These are phyloP conservation scores for Lasiommata megera DNA, from an alignment of 2,888 invertebrate genomes.

Conservation along the genomic window DNA sequence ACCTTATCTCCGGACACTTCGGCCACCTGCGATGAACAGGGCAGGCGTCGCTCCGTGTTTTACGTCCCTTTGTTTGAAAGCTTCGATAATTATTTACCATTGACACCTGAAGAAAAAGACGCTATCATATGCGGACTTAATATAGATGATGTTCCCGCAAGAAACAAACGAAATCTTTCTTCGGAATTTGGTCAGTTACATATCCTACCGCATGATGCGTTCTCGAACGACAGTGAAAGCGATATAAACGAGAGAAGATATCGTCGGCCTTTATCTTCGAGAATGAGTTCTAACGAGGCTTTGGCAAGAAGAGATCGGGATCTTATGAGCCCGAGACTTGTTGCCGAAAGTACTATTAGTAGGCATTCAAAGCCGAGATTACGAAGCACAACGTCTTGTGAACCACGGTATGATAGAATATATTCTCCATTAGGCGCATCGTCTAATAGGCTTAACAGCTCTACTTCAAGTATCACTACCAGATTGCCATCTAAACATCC, in stretches of 20 bases:
- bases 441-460: slow-evolving; percentile 63
- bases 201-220: slow-evolving; percentile 59
- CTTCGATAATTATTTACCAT: slow-evolving; percentile 80
- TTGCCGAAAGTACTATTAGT: slow-evolving; percentile 57
- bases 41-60: slow-evolving; percentile 86
- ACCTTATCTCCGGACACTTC: slow-evolving; percentile 56
- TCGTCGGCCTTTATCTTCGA: slow-evolving; percentile 68
- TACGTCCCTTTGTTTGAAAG: slow-evolving; percentile 86
- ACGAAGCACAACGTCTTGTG: slow-evolving; percentile 69
- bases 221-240: slow-evolving; percentile 73
- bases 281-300: slow-evolving; percentile 70
- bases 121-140: slow-evolving; percentile 65
- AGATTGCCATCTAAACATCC: slow-evolving; percentile 56
- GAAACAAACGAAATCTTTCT: slow-evolving; percentile 57
- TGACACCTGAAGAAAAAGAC: slow-evolving; percentile 72
- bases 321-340: slow-evolving; percentile 64
- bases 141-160: slow-evolving; percentile 45
- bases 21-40: slow-evolving; percentile 71
- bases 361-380: slow-evolving; percentile 63
- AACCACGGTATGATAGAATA: slow-evolving; percentile 72
- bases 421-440: slow-evolving; percentile 66
- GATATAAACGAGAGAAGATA: slow-evolving; percentile 65
- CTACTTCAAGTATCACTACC: slow-evolving; percentile 58
- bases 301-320: slow-evolving; percentile 65
- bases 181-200: slow-evolving; percentile 52